phyloP scores from a whole-genome alignment of 2,888 invertebrate species.

The Acleris sparsana region DNA sequence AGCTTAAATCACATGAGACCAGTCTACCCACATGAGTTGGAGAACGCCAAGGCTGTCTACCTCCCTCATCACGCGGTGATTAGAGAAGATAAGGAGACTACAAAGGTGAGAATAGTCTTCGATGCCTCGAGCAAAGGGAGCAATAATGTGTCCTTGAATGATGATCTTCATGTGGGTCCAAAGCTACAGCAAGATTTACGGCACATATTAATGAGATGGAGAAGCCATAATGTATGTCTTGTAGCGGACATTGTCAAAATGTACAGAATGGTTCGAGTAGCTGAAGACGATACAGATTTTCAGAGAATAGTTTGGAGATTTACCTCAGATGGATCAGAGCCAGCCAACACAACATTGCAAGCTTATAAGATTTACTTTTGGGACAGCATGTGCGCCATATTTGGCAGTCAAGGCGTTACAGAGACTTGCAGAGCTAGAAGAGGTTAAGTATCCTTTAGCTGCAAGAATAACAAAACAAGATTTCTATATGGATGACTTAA shows the following conservation, averaged over 20 bases:
- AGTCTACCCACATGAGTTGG: constrained; percentile 17
- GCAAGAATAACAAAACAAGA: constrained; percentile 36
- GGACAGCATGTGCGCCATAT: constrained; percentile 13
- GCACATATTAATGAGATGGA: constrained; percentile 14
- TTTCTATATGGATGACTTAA: constrained; percentile 39
- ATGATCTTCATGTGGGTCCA: constrained; percentile 11
- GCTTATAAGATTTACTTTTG: constrained; percentile 6
- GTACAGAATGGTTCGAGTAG: constrained; percentile 20
- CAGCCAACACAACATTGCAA: constrained; percentile 4
- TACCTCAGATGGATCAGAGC: constrained; percentile 5
- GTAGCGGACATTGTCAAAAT: constrained; percentile 8
- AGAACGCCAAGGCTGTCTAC: constrained; percentile 1
- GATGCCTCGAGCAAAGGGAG: constrained; percentile 9
- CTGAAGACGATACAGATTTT: constrained; percentile 8
- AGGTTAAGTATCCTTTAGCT: constrained; percentile 28
- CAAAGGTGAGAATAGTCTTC: constrained; percentile 8
- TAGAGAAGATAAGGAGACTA: constrained; percentile 11
- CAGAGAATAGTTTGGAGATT: constrained; percentile 8
- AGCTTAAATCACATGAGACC: constrained; percentile 32
- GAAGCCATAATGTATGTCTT: background rate
- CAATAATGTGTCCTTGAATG: constrained; percentile 9
- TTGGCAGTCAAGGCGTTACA: constrained; percentile 26
- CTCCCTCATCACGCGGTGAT: constrained; percentile 4
- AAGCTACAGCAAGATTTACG: constrained; percentile 12
- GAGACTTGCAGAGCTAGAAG: constrained; percentile 34